phyloP scores from a whole-genome alignment of 2,888 invertebrate species.

The Oscheius onirici region DNA sequence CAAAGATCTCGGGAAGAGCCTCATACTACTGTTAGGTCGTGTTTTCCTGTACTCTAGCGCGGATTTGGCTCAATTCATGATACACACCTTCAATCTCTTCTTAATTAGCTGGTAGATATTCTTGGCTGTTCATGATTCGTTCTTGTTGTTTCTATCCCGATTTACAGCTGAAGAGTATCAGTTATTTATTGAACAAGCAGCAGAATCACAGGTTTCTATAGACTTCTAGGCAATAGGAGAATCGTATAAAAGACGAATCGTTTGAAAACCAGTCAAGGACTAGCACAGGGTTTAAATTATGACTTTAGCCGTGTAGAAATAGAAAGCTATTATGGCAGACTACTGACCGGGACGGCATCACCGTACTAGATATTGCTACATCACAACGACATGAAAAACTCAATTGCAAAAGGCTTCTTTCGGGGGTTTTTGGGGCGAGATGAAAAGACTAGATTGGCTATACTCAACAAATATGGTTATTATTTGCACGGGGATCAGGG shows the following conservation, averaged over 20 bases:
- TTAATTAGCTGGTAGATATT: no score
- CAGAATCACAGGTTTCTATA: slow-evolving; percentile 22
- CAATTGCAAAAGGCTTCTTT: slow-evolving; percentile 12
- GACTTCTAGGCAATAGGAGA: slow-evolving; percentile 4
- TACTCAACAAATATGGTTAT: not conserved
- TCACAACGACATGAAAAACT: slow-evolving; percentile 23
- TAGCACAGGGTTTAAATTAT: slow-evolving; percentile 25
- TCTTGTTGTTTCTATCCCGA: not conserved
- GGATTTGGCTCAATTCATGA: no score
- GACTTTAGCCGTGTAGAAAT: slow-evolving; percentile 28
- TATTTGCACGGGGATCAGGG: slow-evolving; percentile 20
- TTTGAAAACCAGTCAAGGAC: slow-evolving; percentile 10
- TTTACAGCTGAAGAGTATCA: not conserved
- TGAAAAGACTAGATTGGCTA: not conserved
- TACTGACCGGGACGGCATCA: slow-evolving; percentile 21
- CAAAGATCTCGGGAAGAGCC: no score
- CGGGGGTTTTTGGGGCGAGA: not conserved
- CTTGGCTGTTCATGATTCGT: not conserved
- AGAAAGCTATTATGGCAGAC: slow-evolving; percentile 32
- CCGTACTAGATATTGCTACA: slow-evolving; percentile 30
- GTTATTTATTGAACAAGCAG: slow-evolving; percentile 5
- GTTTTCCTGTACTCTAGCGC: no score
- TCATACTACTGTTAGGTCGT: no score
- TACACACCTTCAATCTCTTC: no score
- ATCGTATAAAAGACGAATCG: slow-evolving; percentile 19